A percentile compares a stretch with the other conserved stretches of the same genome.
Evolutionary conservation across 2,888 invertebrate species (phyloP).

Genomic region (Ditula angustiorana): DNA sequence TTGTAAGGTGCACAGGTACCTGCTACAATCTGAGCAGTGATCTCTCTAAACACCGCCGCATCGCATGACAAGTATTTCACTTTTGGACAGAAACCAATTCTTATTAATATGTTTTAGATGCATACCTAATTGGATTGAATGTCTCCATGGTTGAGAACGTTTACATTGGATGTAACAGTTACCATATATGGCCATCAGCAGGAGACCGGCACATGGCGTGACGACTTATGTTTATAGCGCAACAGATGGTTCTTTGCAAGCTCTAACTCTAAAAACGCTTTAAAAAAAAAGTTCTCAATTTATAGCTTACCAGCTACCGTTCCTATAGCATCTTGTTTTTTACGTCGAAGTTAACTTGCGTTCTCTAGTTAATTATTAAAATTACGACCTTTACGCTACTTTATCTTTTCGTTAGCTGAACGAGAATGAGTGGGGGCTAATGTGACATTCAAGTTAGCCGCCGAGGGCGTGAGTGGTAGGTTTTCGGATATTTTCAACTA

Average conservation of each 20-base stretch:
- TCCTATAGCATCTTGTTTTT: no score
- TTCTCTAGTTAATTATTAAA: not conserved
- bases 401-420: slow-evolving; percentile 25
- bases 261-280: not conserved
- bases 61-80: not conserved
- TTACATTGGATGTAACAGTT: slow-evolving; percentile 10
- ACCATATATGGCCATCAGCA: slow-evolving; percentile 42
- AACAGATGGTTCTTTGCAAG: slow-evolving; percentile 46
- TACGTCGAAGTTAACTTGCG: no score
- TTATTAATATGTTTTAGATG: slow-evolving; percentile 1
- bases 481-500: no score
- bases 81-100: not conserved
- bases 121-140: not conserved
- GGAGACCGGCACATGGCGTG: slow-evolving; percentile 43
- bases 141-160: slow-evolving; percentile 8
- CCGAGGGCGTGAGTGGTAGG: not conserved
- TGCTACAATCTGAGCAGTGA: not conserved
- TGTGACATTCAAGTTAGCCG: slow-evolving; percentile 9
- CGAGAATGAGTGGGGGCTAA: not conserved
- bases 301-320: no score
- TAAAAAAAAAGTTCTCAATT: not conserved
- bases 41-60: not conserved
- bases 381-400: slow-evolving; percentile 19
- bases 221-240: slow-evolving; percentile 36
- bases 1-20: no score